Evolutionary conservation across 2,113 vertebrate species (phyloP).

Genomic region (Ptilorrhoa leucosticta): DNA sequence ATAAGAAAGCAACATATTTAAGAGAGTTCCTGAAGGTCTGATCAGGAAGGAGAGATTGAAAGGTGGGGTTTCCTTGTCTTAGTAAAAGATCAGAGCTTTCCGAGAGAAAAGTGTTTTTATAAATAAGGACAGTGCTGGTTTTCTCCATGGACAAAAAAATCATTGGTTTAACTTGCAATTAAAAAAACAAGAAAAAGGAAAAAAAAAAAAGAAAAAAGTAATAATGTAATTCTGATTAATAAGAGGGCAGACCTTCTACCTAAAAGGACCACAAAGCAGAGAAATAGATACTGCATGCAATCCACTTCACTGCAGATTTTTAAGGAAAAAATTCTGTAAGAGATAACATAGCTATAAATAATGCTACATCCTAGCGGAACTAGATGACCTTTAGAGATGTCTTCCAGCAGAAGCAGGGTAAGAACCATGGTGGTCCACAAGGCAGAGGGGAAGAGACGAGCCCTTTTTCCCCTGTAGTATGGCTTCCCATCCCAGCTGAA

Average conservation of each 20-base stretch:
- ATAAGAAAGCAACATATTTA: background rate
- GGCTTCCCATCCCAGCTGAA: background rate
- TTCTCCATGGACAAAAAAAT: background rate
- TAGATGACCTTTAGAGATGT: background rate
- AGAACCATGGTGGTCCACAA: background rate
- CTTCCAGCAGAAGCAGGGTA: background rate
- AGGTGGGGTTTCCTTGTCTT: background rate
- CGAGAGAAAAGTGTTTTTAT: fast-evolving
- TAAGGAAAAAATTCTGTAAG: background rate
- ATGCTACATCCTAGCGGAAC: background rate
- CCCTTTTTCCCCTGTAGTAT: background rate
- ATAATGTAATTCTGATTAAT: background rate
- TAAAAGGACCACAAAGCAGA: background rate
- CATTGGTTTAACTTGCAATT: background rate
- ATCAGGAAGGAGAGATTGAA: background rate
- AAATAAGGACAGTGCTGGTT: background rate
- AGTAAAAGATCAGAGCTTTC: background rate
- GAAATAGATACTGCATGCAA: background rate
- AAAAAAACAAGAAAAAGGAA: background rate
- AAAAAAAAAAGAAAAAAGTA: background rate
- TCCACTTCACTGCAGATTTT: background rate
- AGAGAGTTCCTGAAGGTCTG: background rate
- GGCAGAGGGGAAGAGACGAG: background rate
- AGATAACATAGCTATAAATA: background rate
- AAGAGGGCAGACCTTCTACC: background rate